A percentile compares a stretch with the other conserved stretches of the same genome.
These are phyloP conservation scores for Abrostola tripartita DNA, from an alignment of 2,888 invertebrate species.

Conservation along the genomic window DNA sequence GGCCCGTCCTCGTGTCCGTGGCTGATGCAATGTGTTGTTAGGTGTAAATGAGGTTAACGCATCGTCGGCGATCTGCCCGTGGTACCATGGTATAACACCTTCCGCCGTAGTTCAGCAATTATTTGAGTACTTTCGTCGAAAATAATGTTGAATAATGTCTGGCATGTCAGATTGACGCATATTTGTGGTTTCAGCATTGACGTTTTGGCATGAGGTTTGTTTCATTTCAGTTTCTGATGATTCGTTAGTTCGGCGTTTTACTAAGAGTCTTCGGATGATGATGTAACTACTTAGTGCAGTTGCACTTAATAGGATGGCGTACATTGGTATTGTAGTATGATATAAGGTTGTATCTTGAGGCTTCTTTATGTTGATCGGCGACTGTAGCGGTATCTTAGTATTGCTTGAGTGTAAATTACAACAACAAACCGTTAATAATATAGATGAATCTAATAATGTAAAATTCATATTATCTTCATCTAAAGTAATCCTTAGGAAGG, in stretches of 20 bases:
- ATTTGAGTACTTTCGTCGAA: background rate
- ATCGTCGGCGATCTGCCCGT: background rate
- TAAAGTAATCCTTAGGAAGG: too few species aligned
- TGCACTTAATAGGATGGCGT: background rate
- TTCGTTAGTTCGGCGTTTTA: background rate
- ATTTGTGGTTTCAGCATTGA: background rate
- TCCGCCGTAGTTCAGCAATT: conserved; percentile 6
- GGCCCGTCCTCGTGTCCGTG: background rate
- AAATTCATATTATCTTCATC: too few species aligned
- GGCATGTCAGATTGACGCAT: background rate
- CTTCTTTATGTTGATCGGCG: background rate
- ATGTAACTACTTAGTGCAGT: background rate
- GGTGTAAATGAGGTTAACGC: background rate
- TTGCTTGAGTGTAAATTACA: background rate
- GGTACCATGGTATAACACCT: background rate
- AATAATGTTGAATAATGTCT: background rate
- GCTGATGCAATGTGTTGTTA: background rate
- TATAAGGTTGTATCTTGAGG: background rate
- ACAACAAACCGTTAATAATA: too few species aligned
- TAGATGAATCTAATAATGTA: too few species aligned
- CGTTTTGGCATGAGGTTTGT: background rate
- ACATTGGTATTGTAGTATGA: background rate
- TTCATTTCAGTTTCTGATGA: background rate
- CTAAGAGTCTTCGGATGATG: background rate
- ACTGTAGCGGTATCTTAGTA: background rate